A percentile compares a stretch with the other conserved stretches of the same genome.
Conservation (phyloP, 2,888 invertebrate genomes). For the Harpalus rufipes region DNA sequence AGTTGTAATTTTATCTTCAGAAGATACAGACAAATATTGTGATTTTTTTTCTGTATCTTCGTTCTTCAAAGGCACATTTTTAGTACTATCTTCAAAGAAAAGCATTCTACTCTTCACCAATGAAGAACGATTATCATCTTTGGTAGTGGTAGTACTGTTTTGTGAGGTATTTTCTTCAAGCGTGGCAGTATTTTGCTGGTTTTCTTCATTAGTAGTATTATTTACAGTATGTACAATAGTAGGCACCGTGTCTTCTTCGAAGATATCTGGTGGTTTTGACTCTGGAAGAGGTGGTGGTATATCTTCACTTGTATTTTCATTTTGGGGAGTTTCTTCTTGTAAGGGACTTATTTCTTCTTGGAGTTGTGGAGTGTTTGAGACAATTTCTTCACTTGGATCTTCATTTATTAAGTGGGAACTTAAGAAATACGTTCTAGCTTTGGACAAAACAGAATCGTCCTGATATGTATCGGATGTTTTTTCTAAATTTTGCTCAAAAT, state of each 20-base stretch:
- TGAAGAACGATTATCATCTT: constrained; percentile 74
- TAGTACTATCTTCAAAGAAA: constrained; percentile 72
- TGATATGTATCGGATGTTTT: not conserved
- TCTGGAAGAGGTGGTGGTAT: constrained; percentile 73
- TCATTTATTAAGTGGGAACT: constrained; percentile 74
- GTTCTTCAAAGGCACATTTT: constrained; percentile 67
- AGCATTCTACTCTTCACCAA: constrained; percentile 76
- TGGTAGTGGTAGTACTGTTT: constrained; percentile 75
- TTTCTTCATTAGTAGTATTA: not conserved
- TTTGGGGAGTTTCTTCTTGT: no score
- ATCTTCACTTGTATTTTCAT: constrained; percentile 9
- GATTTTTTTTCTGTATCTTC: constrained; percentile 18
- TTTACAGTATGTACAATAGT: constrained; percentile 48
- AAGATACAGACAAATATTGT: constrained; percentile 22
- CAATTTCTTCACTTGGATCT: constrained; percentile 42
- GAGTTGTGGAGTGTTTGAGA: no score
- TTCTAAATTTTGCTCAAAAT: constrained; percentile 75
- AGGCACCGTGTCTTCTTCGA: not conserved
- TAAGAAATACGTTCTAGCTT: constrained; percentile 76
- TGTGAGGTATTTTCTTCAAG: constrained; percentile 70
- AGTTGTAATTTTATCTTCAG: constrained; percentile 17
- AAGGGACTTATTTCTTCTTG: no score
- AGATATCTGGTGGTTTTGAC: constrained; percentile 61
- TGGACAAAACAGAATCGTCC: constrained; percentile 63
- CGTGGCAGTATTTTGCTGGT: constrained; percentile 72